Conservation (phyloP, 2,113 vertebrate species). For the Todiramphus chloris region DNA sequence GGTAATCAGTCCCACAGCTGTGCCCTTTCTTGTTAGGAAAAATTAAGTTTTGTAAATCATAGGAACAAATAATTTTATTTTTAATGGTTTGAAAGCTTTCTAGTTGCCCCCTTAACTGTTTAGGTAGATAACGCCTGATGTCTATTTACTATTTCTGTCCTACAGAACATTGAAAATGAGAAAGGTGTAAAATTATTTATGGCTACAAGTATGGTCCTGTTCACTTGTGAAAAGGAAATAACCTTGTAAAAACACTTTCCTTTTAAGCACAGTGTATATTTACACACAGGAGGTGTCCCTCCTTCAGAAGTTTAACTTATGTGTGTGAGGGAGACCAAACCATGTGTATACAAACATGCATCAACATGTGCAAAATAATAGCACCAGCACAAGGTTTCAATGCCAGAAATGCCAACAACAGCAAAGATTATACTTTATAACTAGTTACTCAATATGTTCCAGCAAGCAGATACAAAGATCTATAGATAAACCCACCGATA, state of each 20-base stretch:
- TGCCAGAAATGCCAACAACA: slow-evolving; percentile 3
- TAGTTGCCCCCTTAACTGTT: neutral
- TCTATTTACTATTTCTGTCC: neutral
- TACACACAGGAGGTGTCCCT: slow-evolving; percentile 32
- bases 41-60: neutral
- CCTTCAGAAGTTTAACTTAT: neutral
- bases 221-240: slow-evolving; percentile 13
- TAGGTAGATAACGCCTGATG: neutral
- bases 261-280: neutral
- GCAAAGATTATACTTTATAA: neutral
- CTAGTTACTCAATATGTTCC: neutral
- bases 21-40: neutral
- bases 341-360: neutral
- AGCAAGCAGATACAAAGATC: neutral
- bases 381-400: neutral
- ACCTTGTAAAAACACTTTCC: slow-evolving; percentile 8
- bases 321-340: neutral
- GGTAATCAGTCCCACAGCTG: neutral
- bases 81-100: neutral
- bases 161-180: neutral
- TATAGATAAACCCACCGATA: neutral
- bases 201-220: slow-evolving; percentile 20
- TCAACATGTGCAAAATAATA: neutral
- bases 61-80: neutral
- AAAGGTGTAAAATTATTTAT: neutral